Base-by-base conservation (phyloP, 2,888 invertebrate genomes). In the Cepaea hortensis region DNA sequence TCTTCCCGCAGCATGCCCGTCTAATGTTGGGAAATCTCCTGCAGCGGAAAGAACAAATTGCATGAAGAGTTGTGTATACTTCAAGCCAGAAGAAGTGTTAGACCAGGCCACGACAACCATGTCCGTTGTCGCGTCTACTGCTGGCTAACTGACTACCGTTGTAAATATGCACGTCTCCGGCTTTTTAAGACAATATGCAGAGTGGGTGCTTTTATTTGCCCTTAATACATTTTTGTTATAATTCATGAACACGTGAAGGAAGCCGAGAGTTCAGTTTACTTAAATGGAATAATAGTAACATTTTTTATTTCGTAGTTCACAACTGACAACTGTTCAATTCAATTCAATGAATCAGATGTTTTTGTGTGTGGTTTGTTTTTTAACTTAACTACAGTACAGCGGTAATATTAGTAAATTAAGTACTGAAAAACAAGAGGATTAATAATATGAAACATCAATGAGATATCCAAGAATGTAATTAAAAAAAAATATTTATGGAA, bases 71-170 rank as follows among this genome's bases (percentile, higher is more conserved):
- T 68, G 5, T 68, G 18, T 20, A 68, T 68, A n/a, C 61, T 79
- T 23, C 23, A 61, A 79, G 11, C 1, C 23, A 15, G 35, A 23
- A 79, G 79, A 79, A 23, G 23, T 61, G 55, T 50, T 35, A 55
- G 11, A 79, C 5, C 23, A 46, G 35, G 62, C 79, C 62, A 79
- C 79, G 79, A 79, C 79, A 79, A 77, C 77, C 77, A 50, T 6
- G 7, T 7, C 3, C 20, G n/a, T 68, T 15, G 76, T 76, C 1
- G 3, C n/a, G 9, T 23, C 5, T 55, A 11, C 11, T 6, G 11
- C 55, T 55, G 11, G 55, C 11, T 55, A 11, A 55, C 55, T 11
- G 7, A 9, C 55, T 11, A 11, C 55, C 9, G 4, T 11, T 20
- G 68, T 4, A 35, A 79, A 15, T 15, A 79, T 79, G 79, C 61